Percentiles rank a stretch among this genome's conserved stretches.
Conservation (phyloP, 2,113 vertebrate species). For the Eulemur rufifrons region DNA sequence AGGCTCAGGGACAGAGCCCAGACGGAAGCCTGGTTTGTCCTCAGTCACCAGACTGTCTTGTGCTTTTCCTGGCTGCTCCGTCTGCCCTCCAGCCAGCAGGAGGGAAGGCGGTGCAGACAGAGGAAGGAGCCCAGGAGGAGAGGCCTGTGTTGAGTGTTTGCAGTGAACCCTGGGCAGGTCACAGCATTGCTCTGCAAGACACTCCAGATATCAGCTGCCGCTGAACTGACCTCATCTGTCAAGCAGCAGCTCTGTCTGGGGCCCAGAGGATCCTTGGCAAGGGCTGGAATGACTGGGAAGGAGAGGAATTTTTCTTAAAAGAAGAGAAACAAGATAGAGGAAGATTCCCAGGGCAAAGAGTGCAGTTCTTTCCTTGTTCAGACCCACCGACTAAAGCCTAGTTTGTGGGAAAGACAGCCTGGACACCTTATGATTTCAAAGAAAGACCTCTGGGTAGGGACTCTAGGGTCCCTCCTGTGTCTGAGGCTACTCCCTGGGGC, state of each 20-base stretch:
- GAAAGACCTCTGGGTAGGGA: neutral
- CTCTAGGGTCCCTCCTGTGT: neutral
- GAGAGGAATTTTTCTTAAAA: constrained; percentile 39
- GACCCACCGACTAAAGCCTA: neutral
- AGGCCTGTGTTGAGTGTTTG: neutral
- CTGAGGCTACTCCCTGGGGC: neutral
- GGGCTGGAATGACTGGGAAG: neutral
- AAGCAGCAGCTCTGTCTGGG: neutral
- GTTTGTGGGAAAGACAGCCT: neutral
- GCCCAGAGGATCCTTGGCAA: neutral
- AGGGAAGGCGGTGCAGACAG: neutral
- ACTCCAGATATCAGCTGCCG: neutral
- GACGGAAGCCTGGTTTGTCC: neutral
- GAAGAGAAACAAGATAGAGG: neutral
- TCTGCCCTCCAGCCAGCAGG: neutral
- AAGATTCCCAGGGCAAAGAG: neutral
- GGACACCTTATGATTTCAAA: neutral
- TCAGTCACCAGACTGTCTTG: constrained; percentile 40
- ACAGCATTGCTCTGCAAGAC: neutral
- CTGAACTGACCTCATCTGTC: neutral
- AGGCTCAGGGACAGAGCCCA: neutral
- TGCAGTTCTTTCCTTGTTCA: neutral
- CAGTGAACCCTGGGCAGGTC: neutral
- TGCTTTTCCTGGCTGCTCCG: constrained; percentile 38
- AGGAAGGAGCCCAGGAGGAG: neutral